Percentiles rank a stretch among this genome's conserved stretches.
These are phyloP conservation scores for Pipistrellus nathusii DNA, from an alignment of 2,797 vertebrate genomes.

Conservation along the genomic window DNA sequence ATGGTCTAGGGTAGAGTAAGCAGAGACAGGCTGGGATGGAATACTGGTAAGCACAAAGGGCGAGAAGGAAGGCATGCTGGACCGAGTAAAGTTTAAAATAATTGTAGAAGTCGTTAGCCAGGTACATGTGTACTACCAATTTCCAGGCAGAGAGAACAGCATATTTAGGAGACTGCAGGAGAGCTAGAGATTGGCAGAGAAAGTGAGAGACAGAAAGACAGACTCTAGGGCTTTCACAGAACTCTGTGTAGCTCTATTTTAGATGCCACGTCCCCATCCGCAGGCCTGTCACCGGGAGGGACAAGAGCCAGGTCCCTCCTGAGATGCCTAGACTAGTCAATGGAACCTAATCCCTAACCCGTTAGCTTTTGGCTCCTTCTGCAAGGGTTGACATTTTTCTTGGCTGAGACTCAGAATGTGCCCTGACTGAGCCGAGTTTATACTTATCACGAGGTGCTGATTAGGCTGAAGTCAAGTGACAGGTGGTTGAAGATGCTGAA, in stretches of 20 bases:
- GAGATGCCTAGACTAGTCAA: not conserved
- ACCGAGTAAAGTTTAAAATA: not conserved
- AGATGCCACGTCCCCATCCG: not conserved
- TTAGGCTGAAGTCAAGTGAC: constrained; percentile 64
- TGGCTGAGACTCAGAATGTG: constrained; percentile 65
- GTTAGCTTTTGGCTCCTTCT: constrained; percentile 48
- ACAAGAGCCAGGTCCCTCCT: not conserved
- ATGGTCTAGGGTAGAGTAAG: not conserved
- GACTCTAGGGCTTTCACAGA: not conserved
- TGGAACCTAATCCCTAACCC: constrained; percentile 14
- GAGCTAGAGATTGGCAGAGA: not conserved
- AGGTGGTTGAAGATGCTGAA: constrained; percentile 80
- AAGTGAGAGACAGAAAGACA: not conserved
- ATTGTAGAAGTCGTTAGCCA: not conserved
- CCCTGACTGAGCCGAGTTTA: constrained; percentile 46
- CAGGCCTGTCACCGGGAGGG: not conserved
- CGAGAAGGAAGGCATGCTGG: not conserved
- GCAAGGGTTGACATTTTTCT: constrained; percentile 74
- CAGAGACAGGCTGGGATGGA: not conserved
- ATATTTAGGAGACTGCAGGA: not conserved
- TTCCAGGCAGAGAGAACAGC: constrained; percentile 2
- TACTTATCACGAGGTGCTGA: constrained; percentile 74
- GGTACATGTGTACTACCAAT: not conserved
- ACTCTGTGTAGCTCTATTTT: not conserved
- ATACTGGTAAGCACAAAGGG: not conserved